Percentiles rank a stretch among this genome's conserved stretches.
Evolutionary conservation across 1,140 invertebrate genomes (phyloP).

Genomic region (Trinorchestia longiramus): DNA sequence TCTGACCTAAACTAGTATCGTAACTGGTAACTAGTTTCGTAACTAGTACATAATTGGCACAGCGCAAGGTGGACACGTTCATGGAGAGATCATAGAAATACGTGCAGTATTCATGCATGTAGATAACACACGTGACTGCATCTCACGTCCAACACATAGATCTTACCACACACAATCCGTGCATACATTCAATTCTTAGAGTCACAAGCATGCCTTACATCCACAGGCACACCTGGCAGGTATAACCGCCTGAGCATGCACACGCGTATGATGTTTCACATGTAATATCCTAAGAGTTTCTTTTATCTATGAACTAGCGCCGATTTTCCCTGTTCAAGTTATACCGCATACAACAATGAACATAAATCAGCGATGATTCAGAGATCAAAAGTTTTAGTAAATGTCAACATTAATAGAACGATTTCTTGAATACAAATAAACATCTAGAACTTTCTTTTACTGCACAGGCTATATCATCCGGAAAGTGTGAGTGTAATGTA

Average conservation of each 20-base stretch:
- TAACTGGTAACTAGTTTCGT: background rate
- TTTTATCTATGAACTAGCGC: background rate
- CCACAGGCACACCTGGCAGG: background rate
- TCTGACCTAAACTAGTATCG: background rate
- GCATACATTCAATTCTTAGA: background rate
- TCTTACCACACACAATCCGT: background rate
- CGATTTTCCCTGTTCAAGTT: background rate
- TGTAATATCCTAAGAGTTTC: background rate
- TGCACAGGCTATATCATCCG: too few species aligned
- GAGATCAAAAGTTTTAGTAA: background rate
- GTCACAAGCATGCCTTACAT: background rate
- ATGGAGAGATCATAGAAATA: background rate
- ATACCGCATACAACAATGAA: too few species aligned
- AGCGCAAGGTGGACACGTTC: background rate
- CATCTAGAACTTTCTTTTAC: too few species aligned
- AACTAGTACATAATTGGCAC: too few species aligned
- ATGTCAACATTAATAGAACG: background rate
- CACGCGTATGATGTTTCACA: background rate
- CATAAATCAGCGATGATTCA: background rate
- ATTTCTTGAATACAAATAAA: background rate
- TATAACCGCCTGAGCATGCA: background rate
- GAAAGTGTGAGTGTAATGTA: too few species aligned
- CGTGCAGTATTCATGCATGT: background rate
- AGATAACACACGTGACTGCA: background rate
- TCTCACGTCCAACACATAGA: background rate